These are phyloP conservation scores for Rhaphigaster nebulosa DNA, from an alignment of 2,888 invertebrate genomes.

Conservation along the genomic window DNA sequence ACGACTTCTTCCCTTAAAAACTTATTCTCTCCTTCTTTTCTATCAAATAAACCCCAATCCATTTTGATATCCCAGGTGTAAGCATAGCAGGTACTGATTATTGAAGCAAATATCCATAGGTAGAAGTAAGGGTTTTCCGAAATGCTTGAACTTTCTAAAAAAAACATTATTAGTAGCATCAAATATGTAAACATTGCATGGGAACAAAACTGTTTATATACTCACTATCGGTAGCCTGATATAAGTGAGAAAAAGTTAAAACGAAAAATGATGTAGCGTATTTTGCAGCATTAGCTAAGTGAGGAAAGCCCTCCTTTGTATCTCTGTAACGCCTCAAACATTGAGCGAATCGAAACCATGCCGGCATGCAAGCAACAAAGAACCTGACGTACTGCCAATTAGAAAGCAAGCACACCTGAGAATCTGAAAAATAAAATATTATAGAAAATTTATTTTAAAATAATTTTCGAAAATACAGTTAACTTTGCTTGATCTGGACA, in stretches of 20 bases:
- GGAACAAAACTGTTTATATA: not conserved
- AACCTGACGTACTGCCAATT: slow-evolving; percentile 76
- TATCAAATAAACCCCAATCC: slow-evolving; percentile 98
- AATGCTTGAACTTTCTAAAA: slow-evolving; percentile 73
- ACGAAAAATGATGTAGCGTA: slow-evolving; percentile 98
- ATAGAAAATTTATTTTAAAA: not conserved
- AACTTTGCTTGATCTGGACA: too few relatives aligned
- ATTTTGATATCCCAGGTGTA: slow-evolving; percentile 99
- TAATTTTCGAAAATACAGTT: too few relatives aligned
- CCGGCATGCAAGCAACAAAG: slow-evolving; percentile 91
- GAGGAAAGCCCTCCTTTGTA: slow-evolving; percentile 93
- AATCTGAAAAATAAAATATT: slow-evolving; percentile 54
- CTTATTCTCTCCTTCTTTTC: slow-evolving; percentile 90
- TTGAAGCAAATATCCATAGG: slow-evolving; percentile 88
- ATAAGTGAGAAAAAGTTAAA: slow-evolving; percentile 85
- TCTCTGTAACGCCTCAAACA: slow-evolving; percentile 96
- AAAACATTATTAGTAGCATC: slow-evolving; percentile 41
- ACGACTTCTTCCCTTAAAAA: slow-evolving; percentile 95
- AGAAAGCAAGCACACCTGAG: slow-evolving; percentile 58
- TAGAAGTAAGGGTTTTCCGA: slow-evolving; percentile 89
- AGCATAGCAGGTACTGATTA: slow-evolving; percentile 93
- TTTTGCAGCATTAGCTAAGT: slow-evolving; percentile 97
- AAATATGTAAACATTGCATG: not conserved
- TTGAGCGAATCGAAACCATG: slow-evolving; percentile 98
- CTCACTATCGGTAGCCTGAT: slow-evolving; percentile 75